phyloP scores from a whole-genome alignment of 2,888 invertebrate genomes.

The Nipponacmea schrenckii region DNA sequence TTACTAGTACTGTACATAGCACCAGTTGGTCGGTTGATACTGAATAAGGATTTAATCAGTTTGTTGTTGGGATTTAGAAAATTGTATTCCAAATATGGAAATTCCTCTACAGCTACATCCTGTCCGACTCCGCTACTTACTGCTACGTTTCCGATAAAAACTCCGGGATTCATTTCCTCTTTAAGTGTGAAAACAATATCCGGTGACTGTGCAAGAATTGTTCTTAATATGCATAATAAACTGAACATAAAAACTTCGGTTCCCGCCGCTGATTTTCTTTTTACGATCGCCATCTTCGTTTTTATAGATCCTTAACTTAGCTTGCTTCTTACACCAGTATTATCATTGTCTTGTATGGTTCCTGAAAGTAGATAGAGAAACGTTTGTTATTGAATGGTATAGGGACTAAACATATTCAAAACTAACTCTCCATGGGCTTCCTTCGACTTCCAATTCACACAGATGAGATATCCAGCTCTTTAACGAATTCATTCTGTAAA shows the following conservation, averaged over 20 bases:
- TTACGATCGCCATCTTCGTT: neutral
- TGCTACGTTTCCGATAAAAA: slow-evolving; percentile 42
- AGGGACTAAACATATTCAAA: no score
- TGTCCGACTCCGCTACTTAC: slow-evolving; percentile 29
- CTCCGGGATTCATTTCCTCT: slow-evolving; percentile 39
- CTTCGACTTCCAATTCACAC: no score
- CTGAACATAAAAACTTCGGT: neutral
- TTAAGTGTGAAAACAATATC: slow-evolving; percentile 32
- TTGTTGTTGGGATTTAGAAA: slow-evolving; percentile 33
- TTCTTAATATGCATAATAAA: neutral
- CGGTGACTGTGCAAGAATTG: neutral
- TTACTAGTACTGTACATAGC: slow-evolving; percentile 40
- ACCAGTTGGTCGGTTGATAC: slow-evolving; percentile 40
- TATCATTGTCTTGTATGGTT: no score
- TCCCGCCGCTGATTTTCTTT: neutral
- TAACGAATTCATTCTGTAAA: no score
- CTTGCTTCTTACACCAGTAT: no score
- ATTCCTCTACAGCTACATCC: slow-evolving; percentile 25
- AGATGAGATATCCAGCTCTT: no score
- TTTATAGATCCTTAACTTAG: no score
- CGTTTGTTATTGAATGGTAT: no score
- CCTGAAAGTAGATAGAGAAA: no score
- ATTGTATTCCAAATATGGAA: slow-evolving; percentile 28
- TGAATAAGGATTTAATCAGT: slow-evolving; percentile 36
- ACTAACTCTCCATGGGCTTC: no score